Evolutionary conservation across 1,140 invertebrate genomes (phyloP), one percentile per base, ranked within the genome.

Genomic region (Homarus americanus): DNA sequence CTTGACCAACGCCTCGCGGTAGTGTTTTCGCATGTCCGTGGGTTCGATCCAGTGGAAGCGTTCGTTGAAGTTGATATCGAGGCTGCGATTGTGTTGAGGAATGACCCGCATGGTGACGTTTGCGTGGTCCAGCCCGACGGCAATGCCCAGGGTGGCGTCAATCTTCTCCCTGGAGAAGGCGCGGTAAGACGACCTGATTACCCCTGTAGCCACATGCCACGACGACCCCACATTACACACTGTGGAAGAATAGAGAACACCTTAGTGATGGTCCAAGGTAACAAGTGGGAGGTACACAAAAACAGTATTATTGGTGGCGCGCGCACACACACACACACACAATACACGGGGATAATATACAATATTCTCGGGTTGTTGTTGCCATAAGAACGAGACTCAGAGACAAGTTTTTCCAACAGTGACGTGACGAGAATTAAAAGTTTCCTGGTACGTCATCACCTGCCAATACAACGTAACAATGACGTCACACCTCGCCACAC

Each of bases 11-110:
- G 97, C 98, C 32, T 96, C 96, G 2, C 96, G 96, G 94, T 98
- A 98, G 93, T 97, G 97, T 91, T 96, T 96, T 69, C 97, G 96
- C 95, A 98, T 97, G 91, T 97, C 97, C 12, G 96, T 96, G 1
- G 98, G 96, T 76, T 96, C 96, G 79, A 96, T 95, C 98, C 98
- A 99, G 90, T 96, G 96, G 94, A 99, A 99, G 93, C 98, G 96
- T 94, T 99, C 99, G 93, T 99, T 99, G 95, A 98, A 99, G 93
- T 99, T 97, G 73, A 99, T 97, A 87, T 98, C 98, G 34, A 92
- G 82, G 69, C 92, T 89, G 24, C 88, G 92, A 79, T 92, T 92
- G 87, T 92, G 82, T 24, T 80, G 87, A 2, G 87, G 93, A 94
- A 95, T 95, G 98, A 98, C 97, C 95, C 96, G 96, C 85, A 99